A percentile compares a stretch with the other conserved stretches of the same genome.
Conservation (phyloP, 2,113 vertebrate genomes). For the Mungos mungo region DNA sequence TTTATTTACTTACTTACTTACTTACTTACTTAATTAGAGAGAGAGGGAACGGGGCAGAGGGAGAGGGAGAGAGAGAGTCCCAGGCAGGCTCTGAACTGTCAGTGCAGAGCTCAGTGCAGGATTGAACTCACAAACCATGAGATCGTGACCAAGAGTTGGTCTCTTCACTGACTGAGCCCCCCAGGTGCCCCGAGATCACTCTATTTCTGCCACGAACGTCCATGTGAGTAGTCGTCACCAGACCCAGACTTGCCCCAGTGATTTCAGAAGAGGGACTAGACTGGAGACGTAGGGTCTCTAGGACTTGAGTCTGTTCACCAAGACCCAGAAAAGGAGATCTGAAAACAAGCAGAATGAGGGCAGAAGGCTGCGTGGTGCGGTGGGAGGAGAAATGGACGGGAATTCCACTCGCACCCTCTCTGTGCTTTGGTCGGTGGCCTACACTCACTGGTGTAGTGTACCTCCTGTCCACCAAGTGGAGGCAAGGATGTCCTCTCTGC, state of each 20-base stretch:
- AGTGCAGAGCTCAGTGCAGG: too few species aligned
- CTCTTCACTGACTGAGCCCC: too few species aligned
- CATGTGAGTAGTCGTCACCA: not conserved
- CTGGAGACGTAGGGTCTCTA: not conserved
- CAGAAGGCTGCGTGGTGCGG: accelerated
- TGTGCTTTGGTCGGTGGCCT: accelerated
- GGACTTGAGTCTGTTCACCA: not conserved
- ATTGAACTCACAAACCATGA: too few species aligned
- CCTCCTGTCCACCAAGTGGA: not conserved
- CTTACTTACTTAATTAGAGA: too few species aligned
- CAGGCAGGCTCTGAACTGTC: too few species aligned
- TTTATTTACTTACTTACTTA: too few species aligned
- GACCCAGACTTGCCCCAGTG: not conserved
- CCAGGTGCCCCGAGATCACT: too few species aligned
- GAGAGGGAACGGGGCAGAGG: too few species aligned
- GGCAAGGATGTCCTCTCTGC: not conserved
- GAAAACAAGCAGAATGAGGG: not conserved
- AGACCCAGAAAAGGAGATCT: not conserved
- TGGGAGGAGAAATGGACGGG: too few species aligned
- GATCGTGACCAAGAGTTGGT: too few species aligned
- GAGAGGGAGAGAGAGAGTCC: too few species aligned
- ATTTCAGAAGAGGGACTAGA: not conserved
- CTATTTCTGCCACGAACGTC: not conserved
- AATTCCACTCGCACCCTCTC: too few species aligned
- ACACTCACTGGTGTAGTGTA: accelerated